Base-by-base conservation (phyloP, 2,797 vertebrate genomes). In the Brachyrhaphis roseni region DNA sequence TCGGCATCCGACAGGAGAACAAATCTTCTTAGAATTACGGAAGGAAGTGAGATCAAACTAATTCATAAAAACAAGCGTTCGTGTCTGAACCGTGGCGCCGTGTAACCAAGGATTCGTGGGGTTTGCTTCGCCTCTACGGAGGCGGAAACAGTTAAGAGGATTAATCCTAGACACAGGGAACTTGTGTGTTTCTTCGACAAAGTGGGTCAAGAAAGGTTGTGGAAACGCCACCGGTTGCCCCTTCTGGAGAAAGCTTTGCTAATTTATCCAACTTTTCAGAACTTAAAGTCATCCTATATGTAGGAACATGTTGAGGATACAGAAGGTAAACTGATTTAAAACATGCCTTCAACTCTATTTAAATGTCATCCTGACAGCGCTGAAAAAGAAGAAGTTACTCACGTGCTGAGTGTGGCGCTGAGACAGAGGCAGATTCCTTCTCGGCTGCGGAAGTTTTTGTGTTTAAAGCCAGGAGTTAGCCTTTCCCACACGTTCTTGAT, bases 371-470 rank as follows among this genome's bases (percentile, higher is more conserved):
- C 20, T 43, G 80, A 72, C 46, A 78, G 70, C 23, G 57, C 73
- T 43, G 39, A 78, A 84, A 53, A 86, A 15, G 39, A 74, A 84
- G 84, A 87, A 88, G 74, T 71, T 76, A 97, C 98, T 98, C 96
- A 99, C 98, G 77, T 94, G 93, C 93, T 96, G 85, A 99, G 95
- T 28, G 98, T 98, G 93, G 97, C 95, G 89, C 96, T 95, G 90
- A 99, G 96, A 94, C 97, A 98, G 74, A 98, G 94, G 93, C 98
- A 99, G 81, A 98, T 85, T 88, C 97, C 97, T 95, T 99, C 98
- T 94, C 98, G 96, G 90, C 96, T 97, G 90, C 97, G 97, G 95
- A 97, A 98, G 95, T 99, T 99, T 96, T 99, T 99, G 94, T 99
- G 98, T 93, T 99, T 99, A 90, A 99, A 99, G 84, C 97, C 96